Evolutionary conservation across 2,888 invertebrate genomes (phyloP).

Genomic region (Leistus spinibarbis): DNA sequence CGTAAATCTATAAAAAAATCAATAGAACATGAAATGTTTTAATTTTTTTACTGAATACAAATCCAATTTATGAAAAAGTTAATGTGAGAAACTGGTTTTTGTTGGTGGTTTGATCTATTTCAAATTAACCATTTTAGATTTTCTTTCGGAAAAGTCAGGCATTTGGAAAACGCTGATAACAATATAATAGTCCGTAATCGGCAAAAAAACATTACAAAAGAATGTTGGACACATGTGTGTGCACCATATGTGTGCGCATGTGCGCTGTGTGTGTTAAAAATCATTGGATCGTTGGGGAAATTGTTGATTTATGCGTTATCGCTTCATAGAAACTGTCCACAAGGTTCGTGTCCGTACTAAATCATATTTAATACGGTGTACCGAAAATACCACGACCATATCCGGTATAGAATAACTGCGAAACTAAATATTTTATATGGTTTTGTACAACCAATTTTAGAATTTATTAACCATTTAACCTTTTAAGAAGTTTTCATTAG

Average conservation of each 20-base stretch:
- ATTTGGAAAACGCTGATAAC: not conserved
- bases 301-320: not conserved
- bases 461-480: no score
- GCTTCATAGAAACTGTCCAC: not conserved
- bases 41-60: no score
- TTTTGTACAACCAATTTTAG: no score
- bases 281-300: not conserved
- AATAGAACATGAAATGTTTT: no score
- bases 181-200: not conserved
- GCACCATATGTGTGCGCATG: not conserved
- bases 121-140: not conserved
- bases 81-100: no score
- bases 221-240: not conserved
- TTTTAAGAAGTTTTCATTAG: no score
- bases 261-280: not conserved
- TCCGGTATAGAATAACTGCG: no score
- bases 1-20: no score
- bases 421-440: no score
- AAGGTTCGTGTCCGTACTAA: not conserved
- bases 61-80: no score
- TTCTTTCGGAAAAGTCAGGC: not conserved
- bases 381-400: no score
- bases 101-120: not conserved
- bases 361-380: no score
- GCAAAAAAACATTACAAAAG: not conserved